Evolutionary conservation across 2,113 vertebrate genomes (phyloP), one percentile per base, ranked within the genome.

Genomic region (Columba livia): DNA sequence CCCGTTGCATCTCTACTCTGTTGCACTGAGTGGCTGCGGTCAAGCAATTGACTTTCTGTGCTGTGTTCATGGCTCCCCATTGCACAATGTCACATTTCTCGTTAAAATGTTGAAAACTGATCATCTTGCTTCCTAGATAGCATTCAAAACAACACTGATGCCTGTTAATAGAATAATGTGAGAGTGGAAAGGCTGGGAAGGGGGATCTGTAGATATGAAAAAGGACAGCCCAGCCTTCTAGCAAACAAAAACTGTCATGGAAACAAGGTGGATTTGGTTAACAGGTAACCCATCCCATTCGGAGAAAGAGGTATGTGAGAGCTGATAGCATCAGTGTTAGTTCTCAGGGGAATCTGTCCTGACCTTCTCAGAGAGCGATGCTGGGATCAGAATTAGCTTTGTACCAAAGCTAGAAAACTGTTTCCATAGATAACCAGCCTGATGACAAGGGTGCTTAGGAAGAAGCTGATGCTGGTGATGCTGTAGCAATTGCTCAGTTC

Each of bases 41-140:
- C 72, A 72, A 89, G 66, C 60, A 34, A 5, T 56, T 62, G 34
- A 32, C 32, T 79, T 57, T 14, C 84, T 4, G 1, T 32, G 88
- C 91, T 95, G 90, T 28, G 65, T 66, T 96, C 69, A 38, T 82
- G 38, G 79, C 86, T 96, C 85, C 93, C 78, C 66, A 19, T 42
- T 87, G 80, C 75, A 94, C 85, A 88, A 15, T 72, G 89, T 87
- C 95, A 87, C 84, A 89, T 93, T 87, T 91, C 87, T 92, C 72
- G 2, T 97, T 96, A 97, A 97, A 97, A 97, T 97, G 97, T 97
- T 97, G 96, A 97, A 97, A 97, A 97, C 93, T 60, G n/a, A 38
- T 82, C 89, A 82, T 89, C 80, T 86, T 83, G 96, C 93, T 93
- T 94, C 73, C 90, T 64, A 65, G 72, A 29, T 9, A 71, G 82